Base-by-base conservation (phyloP, 2,797 vertebrate genomes). In the Acanthiza pusilla region DNA sequence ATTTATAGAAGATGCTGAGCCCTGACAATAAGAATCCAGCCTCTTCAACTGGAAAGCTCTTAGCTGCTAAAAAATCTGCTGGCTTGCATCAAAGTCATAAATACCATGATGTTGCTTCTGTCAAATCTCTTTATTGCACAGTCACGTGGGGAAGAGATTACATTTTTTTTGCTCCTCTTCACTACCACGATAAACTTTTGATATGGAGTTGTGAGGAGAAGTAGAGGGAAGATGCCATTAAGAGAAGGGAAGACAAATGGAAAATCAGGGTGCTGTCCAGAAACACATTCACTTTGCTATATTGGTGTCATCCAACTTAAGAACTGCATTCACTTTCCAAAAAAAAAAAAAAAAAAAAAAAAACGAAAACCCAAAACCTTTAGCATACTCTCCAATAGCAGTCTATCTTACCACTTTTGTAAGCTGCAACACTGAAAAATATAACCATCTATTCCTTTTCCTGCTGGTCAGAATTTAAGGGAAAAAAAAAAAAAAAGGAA, bases 111-210 rank as follows among this genome's bases (percentile, higher is more conserved):
- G 66, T 45, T 89, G 23, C 53, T 82, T 90, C 73, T 91, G 79
- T 92, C 83, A 89, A 55, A 91, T 88, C 72, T 91, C 81, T 90
- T 88, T 89, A 95, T 88, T 89, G 75, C 68, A 51, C 40, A 71
- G 30, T n/a, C 70, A 75, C 0, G 0, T 76, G 81, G 40, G 20
- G 43, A 71, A 91, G 54, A 84, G 29, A 93, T 67, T 25, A 30
- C 60, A 0, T 67, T 73, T 60, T 40, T 72, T 54, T 42, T 68
- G 5, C 30, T 83, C 36, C 29, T 68, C 25, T 47, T 77, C 53
- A 63, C 53, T 48, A 65, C 47, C 27, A 40, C 1, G 0, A 81
- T 91, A 93, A 95, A 80, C 61, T 85, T 89, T 20, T 74, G 61
- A 71, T 91, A 40, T 0, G 16, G 89, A 80, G 27, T 48, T 89